phyloP scores from a whole-genome alignment of 1,140 invertebrate species.

The Zaprionus inermis region DNA sequence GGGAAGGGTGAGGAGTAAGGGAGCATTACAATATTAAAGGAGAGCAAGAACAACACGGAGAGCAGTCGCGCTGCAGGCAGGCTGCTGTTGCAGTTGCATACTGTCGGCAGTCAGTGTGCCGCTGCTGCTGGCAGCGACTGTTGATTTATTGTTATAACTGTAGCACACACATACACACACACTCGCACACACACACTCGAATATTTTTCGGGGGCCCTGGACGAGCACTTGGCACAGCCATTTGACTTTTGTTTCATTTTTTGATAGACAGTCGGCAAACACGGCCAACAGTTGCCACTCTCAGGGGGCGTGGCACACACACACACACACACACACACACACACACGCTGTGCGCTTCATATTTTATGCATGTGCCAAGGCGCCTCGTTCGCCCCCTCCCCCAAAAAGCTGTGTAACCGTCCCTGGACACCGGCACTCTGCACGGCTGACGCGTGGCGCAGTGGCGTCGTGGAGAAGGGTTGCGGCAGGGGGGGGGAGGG shows the following conservation, averaged over 20 bases:
- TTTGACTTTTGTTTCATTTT: slow-evolving; percentile 78
- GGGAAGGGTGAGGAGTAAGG: neutral
- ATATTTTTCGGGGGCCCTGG: slow-evolving; percentile 53
- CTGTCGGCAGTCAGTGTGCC: slow-evolving; percentile 51
- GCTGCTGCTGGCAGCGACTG: slow-evolving; percentile 63
- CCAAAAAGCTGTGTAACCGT: slow-evolving; percentile 13
- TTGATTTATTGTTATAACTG: slow-evolving; percentile 82
- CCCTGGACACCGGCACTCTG: slow-evolving; percentile 9
- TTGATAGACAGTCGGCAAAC: slow-evolving; percentile 78
- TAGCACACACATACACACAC: slow-evolving; percentile 31
- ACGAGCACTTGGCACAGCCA: slow-evolving; percentile 47
- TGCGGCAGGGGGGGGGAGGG: neutral
- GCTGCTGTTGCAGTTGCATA: slow-evolving; percentile 25
- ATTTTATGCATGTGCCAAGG: slow-evolving; percentile 73
- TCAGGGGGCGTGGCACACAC: slow-evolving; percentile 47
- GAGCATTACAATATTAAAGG: slow-evolving; percentile 79
- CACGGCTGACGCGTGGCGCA: slow-evolving; percentile 4
- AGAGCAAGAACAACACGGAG: slow-evolving; percentile 35
- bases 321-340: slow-evolving; percentile 20
- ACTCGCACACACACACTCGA: slow-evolving; percentile 30
- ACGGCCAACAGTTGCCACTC: slow-evolving; percentile 34
- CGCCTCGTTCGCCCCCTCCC: too few species aligned
- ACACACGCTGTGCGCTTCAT: slow-evolving; percentile 54
- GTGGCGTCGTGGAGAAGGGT: neutral
- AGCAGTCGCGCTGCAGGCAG: neutral